Percentiles rank a stretch among this genome's conserved stretches.
These are phyloP conservation scores for Gymnosoma rotundatum DNA, from an alignment of 2,888 invertebrate species.

Conservation along the genomic window DNA sequence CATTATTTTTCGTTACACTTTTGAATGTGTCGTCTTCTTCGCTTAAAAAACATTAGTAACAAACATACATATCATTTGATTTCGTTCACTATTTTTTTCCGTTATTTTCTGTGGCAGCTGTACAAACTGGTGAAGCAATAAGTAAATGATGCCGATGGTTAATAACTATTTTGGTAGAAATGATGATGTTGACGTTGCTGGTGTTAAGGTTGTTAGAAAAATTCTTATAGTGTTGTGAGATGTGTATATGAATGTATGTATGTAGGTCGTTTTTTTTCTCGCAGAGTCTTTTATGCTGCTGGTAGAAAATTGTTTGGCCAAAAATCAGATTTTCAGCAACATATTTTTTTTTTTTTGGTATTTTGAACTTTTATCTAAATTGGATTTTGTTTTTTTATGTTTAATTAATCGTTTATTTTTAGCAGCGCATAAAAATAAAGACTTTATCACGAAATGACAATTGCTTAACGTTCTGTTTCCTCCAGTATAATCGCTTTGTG, in stretches of 20 bases:
- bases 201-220: constrained; percentile 33
- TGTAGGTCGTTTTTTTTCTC: constrained; percentile 32
- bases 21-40: not conserved
- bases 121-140: constrained; percentile 49
- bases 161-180: constrained; percentile 45
- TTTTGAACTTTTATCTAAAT: constrained; percentile 72
- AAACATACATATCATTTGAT: constrained; percentile 35
- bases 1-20: constrained; percentile 28
- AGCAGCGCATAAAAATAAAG: constrained; percentile 63
- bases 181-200: constrained; percentile 39
- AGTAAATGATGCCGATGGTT: constrained; percentile 56
- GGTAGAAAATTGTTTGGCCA: constrained; percentile 26
- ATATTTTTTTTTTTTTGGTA: constrained; percentile 71
- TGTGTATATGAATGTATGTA: not conserved
- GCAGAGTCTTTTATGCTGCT: not conserved
- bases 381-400: constrained; percentile 73
- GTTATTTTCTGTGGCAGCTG: constrained; percentile 27
- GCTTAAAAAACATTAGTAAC: constrained; percentile 52
- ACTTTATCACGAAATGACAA: constrained; percentile 70
- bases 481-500: not conserved
- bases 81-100: constrained; percentile 50
- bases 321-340: constrained; percentile 46
- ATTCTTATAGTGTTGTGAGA: constrained; percentile 4
- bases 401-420: constrained; percentile 74
- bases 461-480: constrained; percentile 50